These are phyloP conservation scores for Steromphala cineraria DNA, from an alignment of 2,888 invertebrate species.

Conservation along the genomic window DNA sequence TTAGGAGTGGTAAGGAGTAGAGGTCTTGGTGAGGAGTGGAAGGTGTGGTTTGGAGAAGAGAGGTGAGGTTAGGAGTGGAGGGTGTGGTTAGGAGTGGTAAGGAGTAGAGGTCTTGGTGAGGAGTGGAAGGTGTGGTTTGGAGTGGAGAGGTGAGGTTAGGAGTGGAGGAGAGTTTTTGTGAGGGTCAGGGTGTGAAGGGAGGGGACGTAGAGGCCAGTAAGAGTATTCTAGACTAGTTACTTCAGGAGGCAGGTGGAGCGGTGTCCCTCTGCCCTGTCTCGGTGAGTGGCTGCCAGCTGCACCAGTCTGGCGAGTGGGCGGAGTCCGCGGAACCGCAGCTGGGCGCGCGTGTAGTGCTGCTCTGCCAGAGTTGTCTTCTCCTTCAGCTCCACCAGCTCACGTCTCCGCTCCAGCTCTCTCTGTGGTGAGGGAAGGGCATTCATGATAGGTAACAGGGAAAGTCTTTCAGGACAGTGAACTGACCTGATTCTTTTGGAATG, in stretches of 20 bases:
- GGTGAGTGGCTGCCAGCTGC: slow-evolving; percentile 52
- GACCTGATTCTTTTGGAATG: too few species aligned
- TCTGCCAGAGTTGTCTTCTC: slow-evolving; percentile 57
- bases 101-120: too few species aligned
- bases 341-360: slow-evolving; percentile 54
- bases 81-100: too few species aligned
- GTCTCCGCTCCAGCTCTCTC: slow-evolving; percentile 62
- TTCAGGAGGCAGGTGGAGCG: slow-evolving; percentile 22
- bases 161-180: background rate
- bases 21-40: too few species aligned
- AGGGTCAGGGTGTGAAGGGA: background rate
- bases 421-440: slow-evolving; percentile 27
- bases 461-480: too few species aligned
- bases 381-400: slow-evolving; percentile 48
- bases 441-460: too few species aligned
- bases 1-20: too few species aligned
- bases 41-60: too few species aligned
- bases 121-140: too few species aligned
- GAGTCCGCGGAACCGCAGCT: slow-evolving; percentile 64
- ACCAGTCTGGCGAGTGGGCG: slow-evolving; percentile 62
- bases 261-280: slow-evolving; percentile 51
- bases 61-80: too few species aligned
- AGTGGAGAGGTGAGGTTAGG: too few species aligned
- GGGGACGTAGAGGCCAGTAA: background rate
- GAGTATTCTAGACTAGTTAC: slow-evolving; percentile 16